These are phyloP conservation scores for Cheirogaleus major DNA, from an alignment of 2,797 vertebrate genomes.

Conservation along the genomic window DNA sequence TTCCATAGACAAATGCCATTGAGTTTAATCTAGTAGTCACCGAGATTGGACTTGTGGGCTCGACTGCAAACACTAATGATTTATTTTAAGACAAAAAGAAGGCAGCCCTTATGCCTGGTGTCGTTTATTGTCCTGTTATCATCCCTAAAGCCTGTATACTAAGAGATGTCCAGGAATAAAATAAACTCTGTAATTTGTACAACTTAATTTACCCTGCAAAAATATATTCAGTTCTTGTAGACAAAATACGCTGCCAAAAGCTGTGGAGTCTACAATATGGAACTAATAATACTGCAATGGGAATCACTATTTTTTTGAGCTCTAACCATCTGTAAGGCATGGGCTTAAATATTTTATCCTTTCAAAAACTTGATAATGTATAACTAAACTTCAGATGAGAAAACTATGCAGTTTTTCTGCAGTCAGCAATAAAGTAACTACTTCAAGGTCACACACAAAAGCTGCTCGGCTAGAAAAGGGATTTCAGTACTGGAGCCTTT, in stretches of 20 bases:
- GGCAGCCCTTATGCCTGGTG: too few species aligned
- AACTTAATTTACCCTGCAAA: not conserved
- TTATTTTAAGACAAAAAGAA: not conserved
- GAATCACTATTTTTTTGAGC: not conserved
- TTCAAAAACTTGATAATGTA: not conserved
- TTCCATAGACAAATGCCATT: conserved; percentile 9
- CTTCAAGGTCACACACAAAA: not conserved
- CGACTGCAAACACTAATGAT: not conserved
- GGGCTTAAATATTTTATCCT: not conserved
- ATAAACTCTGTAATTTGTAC: not conserved
- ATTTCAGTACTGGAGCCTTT: not conserved
- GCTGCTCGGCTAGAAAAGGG: not conserved
- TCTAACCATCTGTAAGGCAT: not conserved
- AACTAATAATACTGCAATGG: not conserved
- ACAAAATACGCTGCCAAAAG: not conserved
- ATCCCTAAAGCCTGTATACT: not conserved
- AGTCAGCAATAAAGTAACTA: not conserved
- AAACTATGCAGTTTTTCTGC: not conserved
- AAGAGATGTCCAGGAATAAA: not conserved
- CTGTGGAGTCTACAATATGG: not conserved
- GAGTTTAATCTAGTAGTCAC: not conserved
- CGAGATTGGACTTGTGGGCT: not conserved
- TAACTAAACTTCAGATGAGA: not conserved
- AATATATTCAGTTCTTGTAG: not conserved
- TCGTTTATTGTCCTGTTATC: not conserved